phyloP scores from a whole-genome alignment of 2,797 vertebrate species.

The Rallus crepitans region DNA sequence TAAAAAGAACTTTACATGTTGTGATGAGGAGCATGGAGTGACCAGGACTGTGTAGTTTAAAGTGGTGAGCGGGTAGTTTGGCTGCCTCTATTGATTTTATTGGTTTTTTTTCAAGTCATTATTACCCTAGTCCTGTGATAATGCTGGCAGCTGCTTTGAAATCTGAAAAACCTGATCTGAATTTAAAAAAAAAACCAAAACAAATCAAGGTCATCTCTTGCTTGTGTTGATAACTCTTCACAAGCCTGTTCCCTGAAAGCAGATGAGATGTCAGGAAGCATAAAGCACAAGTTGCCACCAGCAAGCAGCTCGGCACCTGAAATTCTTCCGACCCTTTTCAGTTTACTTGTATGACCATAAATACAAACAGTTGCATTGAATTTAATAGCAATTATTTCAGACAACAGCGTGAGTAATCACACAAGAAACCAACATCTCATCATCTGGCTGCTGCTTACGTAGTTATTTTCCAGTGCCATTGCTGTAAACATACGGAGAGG shows the following conservation, averaged over 20 bases:
- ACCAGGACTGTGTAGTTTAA: background rate
- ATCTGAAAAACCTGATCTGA: background rate
- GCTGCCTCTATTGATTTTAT: background rate
- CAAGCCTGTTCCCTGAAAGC: background rate
- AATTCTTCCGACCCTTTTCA: background rate
- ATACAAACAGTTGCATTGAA: background rate
- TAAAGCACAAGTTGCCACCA: background rate
- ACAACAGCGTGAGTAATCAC: background rate
- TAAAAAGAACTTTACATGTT: background rate
- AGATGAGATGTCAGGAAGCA: accelerated
- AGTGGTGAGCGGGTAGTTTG: background rate
- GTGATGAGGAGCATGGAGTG: background rate
- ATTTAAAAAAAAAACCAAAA: background rate
- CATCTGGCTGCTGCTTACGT: accelerated
- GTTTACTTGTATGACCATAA: background rate
- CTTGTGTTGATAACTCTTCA: background rate
- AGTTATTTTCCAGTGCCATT: background rate
- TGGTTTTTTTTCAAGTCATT: background rate
- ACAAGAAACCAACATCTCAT: background rate
- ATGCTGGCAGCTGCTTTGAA: background rate
- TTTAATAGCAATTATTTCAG: background rate
- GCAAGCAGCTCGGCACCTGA: background rate
- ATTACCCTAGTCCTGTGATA: background rate
- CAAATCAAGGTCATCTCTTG: background rate
- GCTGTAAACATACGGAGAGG: background rate